These are phyloP conservation scores for Thripadectes ignobilis DNA, from an alignment of 2,797 vertebrate genomes.

Conservation along the genomic window DNA sequence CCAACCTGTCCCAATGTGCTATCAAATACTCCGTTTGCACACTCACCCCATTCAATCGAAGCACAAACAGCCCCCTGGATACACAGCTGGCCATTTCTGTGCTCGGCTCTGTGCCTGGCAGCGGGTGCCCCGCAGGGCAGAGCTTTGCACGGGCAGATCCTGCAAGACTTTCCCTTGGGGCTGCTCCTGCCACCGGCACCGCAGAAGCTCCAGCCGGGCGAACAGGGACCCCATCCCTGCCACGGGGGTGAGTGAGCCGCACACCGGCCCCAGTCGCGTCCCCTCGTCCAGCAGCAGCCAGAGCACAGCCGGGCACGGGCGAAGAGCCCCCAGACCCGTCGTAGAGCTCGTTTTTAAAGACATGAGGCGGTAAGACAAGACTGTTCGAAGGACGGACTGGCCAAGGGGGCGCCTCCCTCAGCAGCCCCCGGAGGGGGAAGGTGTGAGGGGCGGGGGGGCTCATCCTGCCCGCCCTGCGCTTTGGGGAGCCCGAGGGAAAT, in stretches of 20 bases:
- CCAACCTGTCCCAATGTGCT: neutral
- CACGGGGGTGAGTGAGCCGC: neutral
- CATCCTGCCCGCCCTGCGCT: neutral
- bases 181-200: neutral
- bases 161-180: too few relatives aligned
- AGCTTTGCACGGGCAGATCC: neutral
- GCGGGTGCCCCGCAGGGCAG: neutral
- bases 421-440: too few relatives aligned
- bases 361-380: too few relatives aligned
- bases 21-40: neutral
- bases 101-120: neutral
- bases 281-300: too few relatives aligned
- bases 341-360: too few relatives aligned
- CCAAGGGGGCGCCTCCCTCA: too few relatives aligned
- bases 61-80: neutral
- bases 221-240: neutral
- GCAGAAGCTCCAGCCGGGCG: neutral
- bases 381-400: neutral
- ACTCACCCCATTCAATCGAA: neutral
- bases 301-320: rapidly evolving
- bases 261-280: neutral
- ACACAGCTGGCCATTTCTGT: neutral
- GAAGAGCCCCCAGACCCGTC: too few relatives aligned
- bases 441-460: neutral
- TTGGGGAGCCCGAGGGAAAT: neutral